Evolutionary conservation across 1,140 invertebrate genomes (phyloP).

Genomic region (Drosophila virilis): DNA sequence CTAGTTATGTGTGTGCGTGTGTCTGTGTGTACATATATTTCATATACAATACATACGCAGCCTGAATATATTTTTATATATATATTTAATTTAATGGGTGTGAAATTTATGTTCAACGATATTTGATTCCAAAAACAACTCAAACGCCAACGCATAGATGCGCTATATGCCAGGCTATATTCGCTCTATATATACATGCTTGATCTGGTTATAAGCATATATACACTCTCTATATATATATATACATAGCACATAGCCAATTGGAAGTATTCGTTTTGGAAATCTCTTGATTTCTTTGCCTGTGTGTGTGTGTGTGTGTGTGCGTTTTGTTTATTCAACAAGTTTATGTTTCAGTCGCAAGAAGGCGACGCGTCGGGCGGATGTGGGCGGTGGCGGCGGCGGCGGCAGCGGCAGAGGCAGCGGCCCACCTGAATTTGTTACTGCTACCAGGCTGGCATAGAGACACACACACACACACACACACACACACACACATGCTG

Average conservation of each 20-base stretch:
- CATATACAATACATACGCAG: not conserved
- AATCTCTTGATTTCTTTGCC: constrained; percentile 18
- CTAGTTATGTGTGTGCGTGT: constrained; percentile 18
- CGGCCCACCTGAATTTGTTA: constrained; percentile 57
- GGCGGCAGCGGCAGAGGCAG: not conserved
- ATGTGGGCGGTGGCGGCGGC: constrained; percentile 5
- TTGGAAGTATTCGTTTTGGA: constrained; percentile 66
- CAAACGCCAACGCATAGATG: constrained; percentile 55
- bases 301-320: constrained; percentile 21
- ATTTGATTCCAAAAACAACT: constrained; percentile 82
- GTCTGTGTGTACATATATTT: not conserved
- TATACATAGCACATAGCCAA: constrained; percentile 48
- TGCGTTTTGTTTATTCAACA: constrained; percentile 54
- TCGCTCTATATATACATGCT: constrained; percentile 15
- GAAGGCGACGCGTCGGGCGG: constrained; percentile 5
- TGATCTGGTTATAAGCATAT: constrained; percentile 3
- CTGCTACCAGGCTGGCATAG: constrained; percentile 17
- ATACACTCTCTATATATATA: not conserved
- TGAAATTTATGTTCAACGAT: constrained; percentile 80
- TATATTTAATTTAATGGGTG: constrained; percentile 61
- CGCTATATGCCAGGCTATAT: constrained; percentile 42
- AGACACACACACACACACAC: constrained; percentile 2
- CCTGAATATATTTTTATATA: constrained; percentile 48
- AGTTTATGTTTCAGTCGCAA: constrained; percentile 75
- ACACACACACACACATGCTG: not conserved